A percentile compares a stretch with the other conserved stretches of the same genome.
phyloP scores from a whole-genome alignment of 2,113 vertebrate genomes.

The Corynorhinus townsendii region DNA sequence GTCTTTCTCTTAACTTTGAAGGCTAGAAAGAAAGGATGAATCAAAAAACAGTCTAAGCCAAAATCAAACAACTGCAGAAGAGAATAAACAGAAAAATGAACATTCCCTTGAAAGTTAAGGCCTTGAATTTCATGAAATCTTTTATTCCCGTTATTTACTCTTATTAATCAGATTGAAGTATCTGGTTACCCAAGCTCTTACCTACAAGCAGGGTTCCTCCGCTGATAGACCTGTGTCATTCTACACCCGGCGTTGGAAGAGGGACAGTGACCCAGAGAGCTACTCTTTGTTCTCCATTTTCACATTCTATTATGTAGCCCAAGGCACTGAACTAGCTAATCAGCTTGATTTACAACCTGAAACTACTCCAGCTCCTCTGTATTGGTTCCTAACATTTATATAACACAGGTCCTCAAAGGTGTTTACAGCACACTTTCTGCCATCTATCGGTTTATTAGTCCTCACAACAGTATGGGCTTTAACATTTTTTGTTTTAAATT shows the following conservation, averaged over 20 bases:
- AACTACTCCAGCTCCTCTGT: neutral
- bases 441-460: neutral
- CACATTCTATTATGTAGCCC: neutral
- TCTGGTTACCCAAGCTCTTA: conserved; percentile 50
- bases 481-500: neutral
- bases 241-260: neutral
- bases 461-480: neutral
- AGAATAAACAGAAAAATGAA: neutral
- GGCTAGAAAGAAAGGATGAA: neutral
- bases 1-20: neutral
- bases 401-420: neutral
- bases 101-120: neutral
- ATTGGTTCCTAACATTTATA: neutral
- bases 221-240: conserved; percentile 12
- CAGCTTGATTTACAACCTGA: conserved; percentile 22
- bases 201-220: neutral
- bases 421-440: neutral
- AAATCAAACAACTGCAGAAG: neutral
- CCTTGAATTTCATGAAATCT: neutral
- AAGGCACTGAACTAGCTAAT: neutral
- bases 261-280: conserved; percentile 1
- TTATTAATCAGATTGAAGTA: neutral
- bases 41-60: neutral
- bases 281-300: neutral
- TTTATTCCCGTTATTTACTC: conserved; percentile 6